Conservation (phyloP, 1,140 invertebrate species). For the Brachionus calyciflorus region DNA sequence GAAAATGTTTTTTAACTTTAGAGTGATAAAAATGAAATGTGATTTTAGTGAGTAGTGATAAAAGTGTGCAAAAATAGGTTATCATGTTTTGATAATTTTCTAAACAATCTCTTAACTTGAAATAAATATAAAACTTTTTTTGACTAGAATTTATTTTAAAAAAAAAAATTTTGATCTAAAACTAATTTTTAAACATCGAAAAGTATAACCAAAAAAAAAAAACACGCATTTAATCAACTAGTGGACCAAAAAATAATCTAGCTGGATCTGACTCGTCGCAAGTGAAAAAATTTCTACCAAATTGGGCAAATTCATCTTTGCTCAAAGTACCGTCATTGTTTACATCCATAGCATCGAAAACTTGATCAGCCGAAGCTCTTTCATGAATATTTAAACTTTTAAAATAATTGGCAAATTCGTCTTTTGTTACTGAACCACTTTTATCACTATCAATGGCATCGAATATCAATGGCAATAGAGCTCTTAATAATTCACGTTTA, state of each 20-base stretch:
- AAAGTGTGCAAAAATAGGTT: too few relatives aligned
- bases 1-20: too few relatives aligned
- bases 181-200: too few relatives aligned
- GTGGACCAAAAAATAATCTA: conserved; percentile 35
- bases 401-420: conserved; percentile 45
- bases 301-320: conserved; percentile 35
- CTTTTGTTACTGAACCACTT: conserved; percentile 14
- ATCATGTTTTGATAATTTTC: too few relatives aligned
- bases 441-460: conserved; percentile 38
- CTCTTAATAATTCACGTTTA: background rate
- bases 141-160: too few relatives aligned
- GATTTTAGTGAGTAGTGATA: too few relatives aligned
- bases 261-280: background rate
- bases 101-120: too few relatives aligned
- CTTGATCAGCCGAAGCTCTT: background rate
- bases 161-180: too few relatives aligned
- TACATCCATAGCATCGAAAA: conserved; percentile 34
- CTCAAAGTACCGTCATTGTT: conserved; percentile 27
- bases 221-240: background rate
- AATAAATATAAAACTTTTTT: too few relatives aligned
- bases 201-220: too few relatives aligned
- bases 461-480: conserved; percentile 13
- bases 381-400: conserved; percentile 44
- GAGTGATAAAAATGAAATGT: too few relatives aligned
- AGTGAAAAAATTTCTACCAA: conserved; percentile 38